Conservation (phyloP, 2,113 vertebrate species). For the Dunckerocampus dactyliophorus region DNA sequence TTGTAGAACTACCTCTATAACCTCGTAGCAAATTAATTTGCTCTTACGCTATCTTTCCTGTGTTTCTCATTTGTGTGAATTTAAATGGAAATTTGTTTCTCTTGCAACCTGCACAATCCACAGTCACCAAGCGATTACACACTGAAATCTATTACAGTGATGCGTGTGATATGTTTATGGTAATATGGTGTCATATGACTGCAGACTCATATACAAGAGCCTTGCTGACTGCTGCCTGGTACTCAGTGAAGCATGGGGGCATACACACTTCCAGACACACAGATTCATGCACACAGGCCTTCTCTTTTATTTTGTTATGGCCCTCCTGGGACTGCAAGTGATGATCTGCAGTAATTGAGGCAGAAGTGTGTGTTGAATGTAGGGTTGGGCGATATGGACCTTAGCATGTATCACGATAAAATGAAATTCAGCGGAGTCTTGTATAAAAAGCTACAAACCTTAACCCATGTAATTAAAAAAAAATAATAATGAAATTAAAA, state of each 20-base stretch:
- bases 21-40: constrained; percentile 28
- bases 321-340: constrained; percentile 46
- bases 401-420: too few species aligned
- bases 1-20: constrained; percentile 16
- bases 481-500: too few species aligned
- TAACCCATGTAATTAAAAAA: too few species aligned
- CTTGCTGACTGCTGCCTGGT: constrained; percentile 21
- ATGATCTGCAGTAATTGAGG: constrained; percentile 62
- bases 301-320: constrained; percentile 43
- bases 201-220: constrained; percentile 7
- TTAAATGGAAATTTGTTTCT: constrained; percentile 39
- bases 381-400: too few species aligned
- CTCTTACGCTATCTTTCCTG: constrained; percentile 5
- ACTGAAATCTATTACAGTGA: constrained; percentile 33
- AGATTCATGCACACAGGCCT: constrained; percentile 7
- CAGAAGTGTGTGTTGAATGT: constrained; percentile 43
- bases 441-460: too few species aligned
- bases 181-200: constrained; percentile 31
- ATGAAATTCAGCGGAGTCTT: too few species aligned
- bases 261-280: constrained; percentile 3
- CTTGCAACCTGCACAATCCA: constrained; percentile 2
- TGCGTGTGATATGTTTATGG: constrained; percentile 39
- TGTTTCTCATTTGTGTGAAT: constrained; percentile 30
- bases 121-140: constrained; percentile 5
- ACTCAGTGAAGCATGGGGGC: constrained; percentile 20